Conservation (phyloP, 1,140 invertebrate species). For the Agraylea sexmaculata region DNA sequence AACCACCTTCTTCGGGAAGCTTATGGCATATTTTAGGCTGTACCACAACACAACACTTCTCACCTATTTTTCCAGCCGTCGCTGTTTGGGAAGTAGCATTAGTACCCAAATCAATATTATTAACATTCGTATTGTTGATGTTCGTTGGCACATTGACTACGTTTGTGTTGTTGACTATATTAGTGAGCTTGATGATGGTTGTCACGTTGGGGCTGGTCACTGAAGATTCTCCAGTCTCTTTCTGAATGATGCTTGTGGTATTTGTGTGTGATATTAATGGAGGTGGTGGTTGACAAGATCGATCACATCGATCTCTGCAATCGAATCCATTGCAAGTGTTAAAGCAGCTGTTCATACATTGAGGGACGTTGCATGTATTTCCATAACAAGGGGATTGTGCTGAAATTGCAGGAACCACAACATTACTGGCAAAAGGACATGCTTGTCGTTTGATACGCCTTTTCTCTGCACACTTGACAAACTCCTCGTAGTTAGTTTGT, state of each 20-base stretch:
- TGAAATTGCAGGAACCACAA: slow-evolving; percentile 1
- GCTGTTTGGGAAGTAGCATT: slow-evolving; percentile 7
- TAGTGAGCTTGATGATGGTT: slow-evolving; percentile 19
- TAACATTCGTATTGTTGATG: slow-evolving; percentile 20
- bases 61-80: not conserved
- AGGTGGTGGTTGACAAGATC: slow-evolving; percentile 1
- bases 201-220: slow-evolving; percentile 17
- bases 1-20: slow-evolving; percentile 1
- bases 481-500: slow-evolving; percentile 17
- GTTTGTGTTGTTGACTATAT: slow-evolving; percentile 21
- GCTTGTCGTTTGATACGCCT: slow-evolving; percentile 10
- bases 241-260: not conserved
- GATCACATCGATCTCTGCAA: slow-evolving; percentile 9
- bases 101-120: slow-evolving; percentile 16
- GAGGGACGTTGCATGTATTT: not conserved
- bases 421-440: slow-evolving; percentile 7
- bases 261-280: not conserved
- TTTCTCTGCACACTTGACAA: slow-evolving; percentile 15
- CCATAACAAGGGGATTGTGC: not conserved
- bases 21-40: slow-evolving; percentile 15
- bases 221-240: not conserved
- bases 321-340: slow-evolving; percentile 1
- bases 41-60: slow-evolving; percentile 19
- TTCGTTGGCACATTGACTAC: slow-evolving; percentile 17
- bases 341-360: slow-evolving; percentile 7